phyloP scores from a whole-genome alignment of 1,140 invertebrate genomes.

The Alviniconcha marisindica region DNA sequence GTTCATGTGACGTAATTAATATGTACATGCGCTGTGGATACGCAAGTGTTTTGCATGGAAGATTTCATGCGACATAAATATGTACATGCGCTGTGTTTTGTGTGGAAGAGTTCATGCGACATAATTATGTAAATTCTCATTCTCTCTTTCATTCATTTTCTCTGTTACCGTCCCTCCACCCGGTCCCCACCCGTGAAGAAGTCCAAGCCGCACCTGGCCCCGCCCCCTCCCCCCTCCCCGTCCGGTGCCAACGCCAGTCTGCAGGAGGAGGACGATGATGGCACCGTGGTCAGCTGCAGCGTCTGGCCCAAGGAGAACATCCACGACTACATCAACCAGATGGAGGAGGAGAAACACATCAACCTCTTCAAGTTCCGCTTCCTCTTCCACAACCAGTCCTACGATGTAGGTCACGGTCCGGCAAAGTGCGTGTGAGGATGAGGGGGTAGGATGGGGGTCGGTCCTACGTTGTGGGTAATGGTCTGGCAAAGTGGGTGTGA shows the following conservation, averaged over 20 bases:
- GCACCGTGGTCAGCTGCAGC: not conserved
- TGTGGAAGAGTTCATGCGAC: not conserved
- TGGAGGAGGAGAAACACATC: conserved; percentile 43
- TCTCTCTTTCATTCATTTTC: no score
- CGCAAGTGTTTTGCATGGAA: not conserved
- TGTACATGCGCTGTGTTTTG: not conserved
- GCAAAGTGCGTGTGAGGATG: no score
- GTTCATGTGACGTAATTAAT: no score
- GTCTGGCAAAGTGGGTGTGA: no score
- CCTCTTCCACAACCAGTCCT: conserved; percentile 35
- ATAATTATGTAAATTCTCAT: not conserved
- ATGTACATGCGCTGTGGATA: no score
- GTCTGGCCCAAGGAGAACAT: conserved; percentile 19
- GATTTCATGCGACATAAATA: not conserved
- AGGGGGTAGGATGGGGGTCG: no score
- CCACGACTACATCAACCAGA: conserved; percentile 31
- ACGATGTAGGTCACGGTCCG: not conserved
- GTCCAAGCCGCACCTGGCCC: not conserved
- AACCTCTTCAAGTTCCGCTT: conserved; percentile 55
- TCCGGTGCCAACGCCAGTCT: not conserved
- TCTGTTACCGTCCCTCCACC: not conserved
- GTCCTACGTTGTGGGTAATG: no score
- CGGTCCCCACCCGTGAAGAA: not conserved
- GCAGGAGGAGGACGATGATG: not conserved
- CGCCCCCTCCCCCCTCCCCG: not conserved